Percentiles rank a stretch among this genome's conserved stretches.
These are phyloP conservation scores for Trichopria drosophilae DNA, from an alignment of 2,888 invertebrate genomes.

Conservation along the genomic window DNA sequence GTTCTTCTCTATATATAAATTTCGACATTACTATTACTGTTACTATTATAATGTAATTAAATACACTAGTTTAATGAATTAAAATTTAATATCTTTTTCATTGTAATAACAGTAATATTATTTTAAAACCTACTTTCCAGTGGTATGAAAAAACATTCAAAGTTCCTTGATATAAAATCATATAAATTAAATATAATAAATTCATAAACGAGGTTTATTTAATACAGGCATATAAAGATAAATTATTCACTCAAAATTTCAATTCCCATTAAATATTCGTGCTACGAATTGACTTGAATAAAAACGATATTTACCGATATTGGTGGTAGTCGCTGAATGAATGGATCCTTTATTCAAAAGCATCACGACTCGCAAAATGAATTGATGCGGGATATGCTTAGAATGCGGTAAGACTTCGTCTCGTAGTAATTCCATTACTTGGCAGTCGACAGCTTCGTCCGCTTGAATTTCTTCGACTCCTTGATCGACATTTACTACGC, in stretches of 20 bases:
- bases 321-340: constrained; percentile 71
- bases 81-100: background rate
- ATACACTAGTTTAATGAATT: background rate
- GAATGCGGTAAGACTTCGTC: constrained; percentile 83
- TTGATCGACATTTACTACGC: constrained; percentile 60
- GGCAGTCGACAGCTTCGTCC: constrained; percentile 81
- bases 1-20: constrained; percentile 47
- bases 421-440: constrained; percentile 78
- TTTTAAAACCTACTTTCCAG: no score
- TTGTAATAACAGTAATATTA: background rate
- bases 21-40: background rate
- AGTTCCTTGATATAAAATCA: no score
- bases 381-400: constrained; percentile 75
- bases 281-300: background rate
- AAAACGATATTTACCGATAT: constrained; percentile 57
- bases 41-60: background rate
- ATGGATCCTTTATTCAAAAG: constrained; percentile 85
- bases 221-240: constrained; percentile 67
- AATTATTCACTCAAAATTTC: constrained; percentile 2
- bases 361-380: constrained; percentile 80
- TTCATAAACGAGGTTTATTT: constrained; percentile 63
- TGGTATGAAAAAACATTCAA: no score
- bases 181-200: constrained; percentile 9
- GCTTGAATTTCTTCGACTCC: constrained; percentile 63
- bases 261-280: background rate